A percentile compares a stretch with the other conserved stretches of the same genome.
phyloP scores from a whole-genome alignment of 2,797 vertebrate genomes.

The Phataginus tetradactyla region DNA sequence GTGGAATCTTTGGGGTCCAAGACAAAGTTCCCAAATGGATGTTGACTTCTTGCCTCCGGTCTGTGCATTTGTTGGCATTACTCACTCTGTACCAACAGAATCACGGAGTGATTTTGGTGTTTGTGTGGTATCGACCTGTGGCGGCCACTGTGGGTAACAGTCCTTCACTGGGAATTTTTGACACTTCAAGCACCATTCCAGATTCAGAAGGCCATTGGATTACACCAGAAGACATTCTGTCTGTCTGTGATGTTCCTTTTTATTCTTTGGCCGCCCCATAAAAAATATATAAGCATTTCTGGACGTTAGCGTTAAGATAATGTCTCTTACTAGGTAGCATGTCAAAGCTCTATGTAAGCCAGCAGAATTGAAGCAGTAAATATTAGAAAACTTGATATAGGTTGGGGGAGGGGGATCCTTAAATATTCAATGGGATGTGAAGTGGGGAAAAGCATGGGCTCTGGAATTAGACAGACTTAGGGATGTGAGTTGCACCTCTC shows the following conservation, averaged over 20 bases:
- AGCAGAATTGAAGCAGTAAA: neutral
- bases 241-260: neutral
- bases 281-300: neutral
- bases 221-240: neutral
- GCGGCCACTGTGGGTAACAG: neutral
- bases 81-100: neutral
- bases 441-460: neutral
- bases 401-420: too few relatives aligned
- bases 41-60: neutral
- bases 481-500: neutral
- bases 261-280: neutral
- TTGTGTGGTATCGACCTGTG: neutral
- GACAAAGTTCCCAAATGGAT: neutral
- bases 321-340: neutral
- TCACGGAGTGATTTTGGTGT: neutral
- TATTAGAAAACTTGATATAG: neutral
- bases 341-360: neutral
- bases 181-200: neutral
- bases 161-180: neutral
- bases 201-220: neutral
- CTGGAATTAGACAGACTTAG: neutral
- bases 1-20: neutral
- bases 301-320: neutral
- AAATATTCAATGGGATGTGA: neutral
- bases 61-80: neutral